phyloP scores from a whole-genome alignment of 1,140 invertebrate genomes.

The Cotesia glomerata region DNA sequence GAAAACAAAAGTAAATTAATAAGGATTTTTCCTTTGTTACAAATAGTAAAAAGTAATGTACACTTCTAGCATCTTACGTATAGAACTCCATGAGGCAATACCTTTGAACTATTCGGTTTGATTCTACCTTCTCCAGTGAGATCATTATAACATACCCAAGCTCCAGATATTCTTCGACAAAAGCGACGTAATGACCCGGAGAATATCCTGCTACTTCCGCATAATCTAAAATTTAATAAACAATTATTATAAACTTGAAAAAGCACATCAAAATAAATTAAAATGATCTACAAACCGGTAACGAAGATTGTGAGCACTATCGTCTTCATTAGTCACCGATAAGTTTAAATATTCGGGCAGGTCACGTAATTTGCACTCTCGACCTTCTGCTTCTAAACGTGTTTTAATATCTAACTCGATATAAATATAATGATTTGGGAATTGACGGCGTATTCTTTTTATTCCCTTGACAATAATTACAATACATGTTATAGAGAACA shows the following conservation, averaged over 20 bases:
- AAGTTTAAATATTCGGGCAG: background rate
- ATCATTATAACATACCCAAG: background rate
- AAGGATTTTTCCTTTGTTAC: too few relatives aligned
- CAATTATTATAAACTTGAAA: background rate
- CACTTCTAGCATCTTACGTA: background rate
- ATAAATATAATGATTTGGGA: background rate
- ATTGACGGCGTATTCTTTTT: background rate
- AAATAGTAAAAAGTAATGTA: background rate
- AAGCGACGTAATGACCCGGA: background rate
- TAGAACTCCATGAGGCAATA: background rate
- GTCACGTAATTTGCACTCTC: background rate
- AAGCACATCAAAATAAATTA: background rate
- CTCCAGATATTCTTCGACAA: background rate
- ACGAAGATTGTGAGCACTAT: background rate
- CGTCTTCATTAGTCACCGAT: background rate
- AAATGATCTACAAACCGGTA: conserved; percentile 1
- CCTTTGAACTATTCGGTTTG: background rate
- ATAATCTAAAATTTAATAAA: background rate
- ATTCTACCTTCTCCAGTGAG: background rate
- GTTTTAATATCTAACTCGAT: background rate
- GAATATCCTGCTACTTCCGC: background rate
- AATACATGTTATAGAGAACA: background rate
- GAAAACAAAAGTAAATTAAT: too few relatives aligned
- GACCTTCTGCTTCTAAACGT: background rate
- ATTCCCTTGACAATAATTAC: background rate